Evolutionary conservation across 2,113 vertebrate genomes (phyloP).

Genomic region (Stictonetta naevosa): DNA sequence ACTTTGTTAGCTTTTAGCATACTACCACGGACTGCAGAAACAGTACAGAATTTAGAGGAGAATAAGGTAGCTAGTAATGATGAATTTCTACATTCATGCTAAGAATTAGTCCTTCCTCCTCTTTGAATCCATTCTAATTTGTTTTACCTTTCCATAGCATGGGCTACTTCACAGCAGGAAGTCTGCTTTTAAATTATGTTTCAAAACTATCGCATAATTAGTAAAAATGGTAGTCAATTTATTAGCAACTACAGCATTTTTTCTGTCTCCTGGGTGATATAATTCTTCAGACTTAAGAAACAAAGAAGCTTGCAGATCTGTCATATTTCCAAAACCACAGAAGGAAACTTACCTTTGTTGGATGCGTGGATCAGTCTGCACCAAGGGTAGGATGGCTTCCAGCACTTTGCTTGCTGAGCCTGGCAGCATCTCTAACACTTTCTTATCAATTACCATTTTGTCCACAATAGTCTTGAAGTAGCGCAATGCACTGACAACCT

Average conservation of each 20-base stretch:
- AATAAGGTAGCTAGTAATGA: not conserved
- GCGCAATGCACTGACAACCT: constrained; percentile 94
- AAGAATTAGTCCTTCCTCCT: not conserved
- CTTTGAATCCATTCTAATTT: not conserved
- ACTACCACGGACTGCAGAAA: not conserved
- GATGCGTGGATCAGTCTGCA: constrained; percentile 88
- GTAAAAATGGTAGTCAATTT: not conserved
- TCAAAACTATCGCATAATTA: not conserved
- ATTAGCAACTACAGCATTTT: not conserved
- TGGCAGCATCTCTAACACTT: constrained; percentile 96
- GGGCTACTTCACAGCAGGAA: not conserved
- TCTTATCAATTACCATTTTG: constrained; percentile 97
- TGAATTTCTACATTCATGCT: not conserved
- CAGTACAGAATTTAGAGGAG: not conserved
- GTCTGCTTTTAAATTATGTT: not conserved
- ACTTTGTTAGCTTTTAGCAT: constrained; percentile 22
- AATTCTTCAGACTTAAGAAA: not conserved
- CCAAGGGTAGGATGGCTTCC: constrained; percentile 94
- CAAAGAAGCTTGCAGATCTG: not conserved
- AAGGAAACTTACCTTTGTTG: constrained; percentile 87
- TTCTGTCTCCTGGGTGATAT: accelerated
- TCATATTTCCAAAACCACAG: accelerated
- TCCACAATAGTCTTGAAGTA: constrained; percentile 99
- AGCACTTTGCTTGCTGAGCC: constrained; percentile 96
- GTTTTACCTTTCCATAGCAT: not conserved